Base-by-base conservation (phyloP, 23 tunicate species). In the Pegea sp. region DNA sequence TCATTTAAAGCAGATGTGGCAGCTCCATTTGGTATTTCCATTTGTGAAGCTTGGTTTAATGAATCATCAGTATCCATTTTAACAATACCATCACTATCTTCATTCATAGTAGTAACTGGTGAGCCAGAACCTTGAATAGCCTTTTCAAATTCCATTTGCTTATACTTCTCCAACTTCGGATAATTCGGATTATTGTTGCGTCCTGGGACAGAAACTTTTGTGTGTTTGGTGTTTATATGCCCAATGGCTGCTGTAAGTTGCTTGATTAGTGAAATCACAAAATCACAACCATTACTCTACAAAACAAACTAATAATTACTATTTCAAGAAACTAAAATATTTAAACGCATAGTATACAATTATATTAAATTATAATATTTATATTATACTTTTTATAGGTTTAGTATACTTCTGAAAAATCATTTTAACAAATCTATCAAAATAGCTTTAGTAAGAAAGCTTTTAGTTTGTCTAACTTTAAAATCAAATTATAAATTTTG, bases 151-250 rank as follows among this genome's bases (percentile, higher is more conserved):
- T 78, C 92, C 95, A 84, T 84, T 48, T 49, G 76, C 13, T 31
- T 54, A 33, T 56, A 34, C 24, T 31, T 57, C 16, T 53, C 51
- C 18, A 20, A 29, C 19, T 67, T 28, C 33, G 61, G 63, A 54
- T 57, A 62, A 43, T 48, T 52, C 8, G 27, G 23, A 52, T 53
- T 23, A 31, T 59, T 53, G 49, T 29, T 30, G 71, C 50, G 58
- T 59, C 56, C 22, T 54, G 78, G 66, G 31, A 73, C 76, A 70
- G 72, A 62, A 71, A 63, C 70, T 65, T 74, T 73, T 38, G 49
- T 70, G 54, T 72, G 81, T 52, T 84, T 84, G 57, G 78, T 74
- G 24, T 65, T 64, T 73, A 84, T 84, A 64, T 78, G 95, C 95
- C 95, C 95, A 84, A 84, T 84, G 95, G 52, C 95, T 84, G 95